Conservation (phyloP, 53 echinoderm and acorn worm genomes). For the Luidia sarsii region DNA sequence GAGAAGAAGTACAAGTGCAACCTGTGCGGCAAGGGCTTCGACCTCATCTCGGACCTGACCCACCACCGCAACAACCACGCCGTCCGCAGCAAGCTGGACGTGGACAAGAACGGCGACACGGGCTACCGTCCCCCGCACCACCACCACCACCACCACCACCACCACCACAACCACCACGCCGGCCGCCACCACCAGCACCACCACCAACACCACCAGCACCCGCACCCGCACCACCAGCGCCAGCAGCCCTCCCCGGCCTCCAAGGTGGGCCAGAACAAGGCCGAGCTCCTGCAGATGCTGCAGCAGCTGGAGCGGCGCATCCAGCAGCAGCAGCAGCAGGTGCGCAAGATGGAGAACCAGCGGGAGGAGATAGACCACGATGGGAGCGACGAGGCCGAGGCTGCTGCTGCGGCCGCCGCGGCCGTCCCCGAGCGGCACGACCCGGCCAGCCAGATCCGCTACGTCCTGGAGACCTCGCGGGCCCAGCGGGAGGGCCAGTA, state of each 20-base stretch:
- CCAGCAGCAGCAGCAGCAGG: slow-evolving; percentile 92
- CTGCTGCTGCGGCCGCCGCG: too few species aligned
- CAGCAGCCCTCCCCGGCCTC: background rate
- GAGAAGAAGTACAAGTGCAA: slow-evolving; percentile 99
- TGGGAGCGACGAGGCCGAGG: slow-evolving; percentile 56
- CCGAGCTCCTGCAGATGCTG: slow-evolving; percentile 91
- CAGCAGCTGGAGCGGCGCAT: slow-evolving; percentile 92
- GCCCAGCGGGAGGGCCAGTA: slow-evolving; percentile 29
- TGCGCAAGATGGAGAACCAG: slow-evolving; percentile 88
- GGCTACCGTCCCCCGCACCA: slow-evolving; percentile 21
- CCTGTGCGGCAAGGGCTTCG: slow-evolving; percentile 94
- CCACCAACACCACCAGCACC: background rate
- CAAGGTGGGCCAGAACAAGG: slow-evolving; percentile 85
- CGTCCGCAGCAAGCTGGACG: slow-evolving; percentile 83
- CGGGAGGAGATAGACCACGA: slow-evolving; percentile 87
- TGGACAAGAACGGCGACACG: slow-evolving; percentile 71
- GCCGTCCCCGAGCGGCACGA: slow-evolving; percentile 39
- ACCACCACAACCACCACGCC: slow-evolving; percentile 31
- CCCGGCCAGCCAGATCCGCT: slow-evolving; percentile 75
- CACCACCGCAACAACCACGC: slow-evolving; percentile 93
- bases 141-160: slow-evolving; percentile 9
- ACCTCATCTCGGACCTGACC: slow-evolving; percentile 93
- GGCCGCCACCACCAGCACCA: slow-evolving; percentile 26
- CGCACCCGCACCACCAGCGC: background rate
- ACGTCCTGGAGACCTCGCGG: slow-evolving; percentile 69